phyloP scores from a whole-genome alignment of 2,888 invertebrate species.

The Cataglyphis rosenhaueri region DNA sequence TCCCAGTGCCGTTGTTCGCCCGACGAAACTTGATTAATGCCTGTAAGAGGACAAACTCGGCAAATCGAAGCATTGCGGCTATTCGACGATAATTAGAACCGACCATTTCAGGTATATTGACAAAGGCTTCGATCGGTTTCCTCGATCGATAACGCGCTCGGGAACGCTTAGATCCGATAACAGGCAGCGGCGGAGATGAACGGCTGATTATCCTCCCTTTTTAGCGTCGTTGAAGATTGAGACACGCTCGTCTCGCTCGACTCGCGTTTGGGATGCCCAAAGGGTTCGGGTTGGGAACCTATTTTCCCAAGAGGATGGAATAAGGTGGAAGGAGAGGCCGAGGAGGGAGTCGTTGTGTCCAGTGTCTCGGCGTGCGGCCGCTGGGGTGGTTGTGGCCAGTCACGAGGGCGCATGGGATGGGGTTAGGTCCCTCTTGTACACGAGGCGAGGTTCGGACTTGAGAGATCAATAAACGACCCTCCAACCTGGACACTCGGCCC shows the following conservation, averaged over 20 bases:
- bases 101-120: slow-evolving; percentile 50
- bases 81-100: slow-evolving; percentile 54
- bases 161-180: slow-evolving; percentile 30
- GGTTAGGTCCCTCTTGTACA: slow-evolving; percentile 83
- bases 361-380: slow-evolving; percentile 83
- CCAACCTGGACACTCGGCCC: slow-evolving; percentile 84
- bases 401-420: slow-evolving; percentile 80
- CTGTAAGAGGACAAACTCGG: slow-evolving; percentile 51
- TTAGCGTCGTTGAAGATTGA: slow-evolving; percentile 29
- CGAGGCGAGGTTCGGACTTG: slow-evolving; percentile 84
- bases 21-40: slow-evolving; percentile 61
- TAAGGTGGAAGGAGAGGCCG: slow-evolving; percentile 80
- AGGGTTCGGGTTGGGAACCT: slow-evolving; percentile 79
- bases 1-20: slow-evolving; percentile 69
- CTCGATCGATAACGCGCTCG: slow-evolving; percentile 27
- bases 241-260: slow-evolving; percentile 23
- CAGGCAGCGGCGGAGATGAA: slow-evolving; percentile 3
- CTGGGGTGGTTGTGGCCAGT: slow-evolving; percentile 84
- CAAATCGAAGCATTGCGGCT: slow-evolving; percentile 47
- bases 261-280: slow-evolving; percentile 61
- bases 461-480: slow-evolving; percentile 86
- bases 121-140: slow-evolving; percentile 32
- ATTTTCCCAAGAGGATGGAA: slow-evolving; percentile 80
- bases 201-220: slow-evolving; percentile 41
- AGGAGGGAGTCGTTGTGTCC: slow-evolving; percentile 84